A percentile compares a stretch with the other conserved stretches of the same genome.
Evolutionary conservation across 2,797 vertebrate genomes (phyloP).

Genomic region (Gouania willdenowi): DNA sequence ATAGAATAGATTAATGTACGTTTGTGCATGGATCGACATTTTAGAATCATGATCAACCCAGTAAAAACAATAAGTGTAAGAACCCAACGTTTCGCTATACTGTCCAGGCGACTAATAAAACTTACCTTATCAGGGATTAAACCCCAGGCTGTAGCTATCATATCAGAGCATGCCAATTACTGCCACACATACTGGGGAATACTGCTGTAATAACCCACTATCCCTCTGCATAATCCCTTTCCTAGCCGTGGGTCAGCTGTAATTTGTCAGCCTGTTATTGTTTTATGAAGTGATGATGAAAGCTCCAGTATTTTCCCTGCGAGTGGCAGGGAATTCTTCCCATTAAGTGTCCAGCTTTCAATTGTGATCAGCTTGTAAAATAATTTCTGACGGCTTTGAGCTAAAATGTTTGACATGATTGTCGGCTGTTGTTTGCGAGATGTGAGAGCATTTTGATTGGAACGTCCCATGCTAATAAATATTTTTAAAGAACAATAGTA

Average conservation of each 20-base stretch:
- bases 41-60: slow-evolving; percentile 32
- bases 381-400: slow-evolving; percentile 62
- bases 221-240: slow-evolving; percentile 69
- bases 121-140: slow-evolving; percentile 75
- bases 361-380: slow-evolving; percentile 61
- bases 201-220: slow-evolving; percentile 58
- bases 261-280: slow-evolving; percentile 69
- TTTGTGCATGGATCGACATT: slow-evolving; percentile 50
- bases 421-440: slow-evolving; percentile 40
- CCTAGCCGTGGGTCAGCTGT: slow-evolving; percentile 61
- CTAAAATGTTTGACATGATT: slow-evolving; percentile 62
- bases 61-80: slow-evolving; percentile 41
- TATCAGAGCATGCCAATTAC: slow-evolving; percentile 58
- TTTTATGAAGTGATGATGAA: slow-evolving; percentile 59
- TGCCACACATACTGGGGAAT: slow-evolving; percentile 42
- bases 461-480: slow-evolving; percentile 55
- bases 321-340: slow-evolving; percentile 65
- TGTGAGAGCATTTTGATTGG: slow-evolving; percentile 62
- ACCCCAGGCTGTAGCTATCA: slow-evolving; percentile 60
- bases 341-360: slow-evolving; percentile 40
- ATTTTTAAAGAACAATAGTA: too few relatives aligned
- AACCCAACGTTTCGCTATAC: slow-evolving; percentile 50
- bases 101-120: slow-evolving; percentile 68
- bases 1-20: slow-evolving; percentile 56
- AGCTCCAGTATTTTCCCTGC: slow-evolving; percentile 38